Conservation (phyloP, 2,113 vertebrate genomes). For the Anguilla rostrata region DNA sequence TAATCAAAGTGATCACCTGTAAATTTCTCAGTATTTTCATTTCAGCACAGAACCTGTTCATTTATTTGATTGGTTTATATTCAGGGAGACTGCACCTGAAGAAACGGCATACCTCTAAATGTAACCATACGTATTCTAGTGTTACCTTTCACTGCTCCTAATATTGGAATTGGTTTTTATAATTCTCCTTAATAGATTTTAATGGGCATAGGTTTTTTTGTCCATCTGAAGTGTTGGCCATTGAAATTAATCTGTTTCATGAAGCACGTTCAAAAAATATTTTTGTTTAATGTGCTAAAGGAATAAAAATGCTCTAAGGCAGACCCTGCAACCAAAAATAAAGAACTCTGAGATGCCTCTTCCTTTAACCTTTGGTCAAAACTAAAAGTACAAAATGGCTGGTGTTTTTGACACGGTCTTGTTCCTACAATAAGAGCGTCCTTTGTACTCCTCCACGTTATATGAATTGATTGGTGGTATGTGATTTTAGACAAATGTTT, state of each 20-base stretch:
- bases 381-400: not conserved
- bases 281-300: not conserved
- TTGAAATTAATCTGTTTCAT: not conserved
- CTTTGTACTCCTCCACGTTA: not conserved
- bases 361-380: not conserved
- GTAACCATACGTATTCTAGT: constrained; percentile 1
- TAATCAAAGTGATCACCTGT: constrained; percentile 24
- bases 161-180: not conserved
- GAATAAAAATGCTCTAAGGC: not conserved
- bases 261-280: no score
- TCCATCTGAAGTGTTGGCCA: not conserved
- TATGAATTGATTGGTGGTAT: not conserved
- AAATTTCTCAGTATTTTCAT: constrained; percentile 45
- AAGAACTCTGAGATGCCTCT: not conserved
- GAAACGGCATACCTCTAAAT: constrained; percentile 35
- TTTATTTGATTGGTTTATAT: constrained; percentile 23
- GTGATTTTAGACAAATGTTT: not conserved
- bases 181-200: not conserved
- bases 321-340: not conserved
- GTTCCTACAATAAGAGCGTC: not conserved
- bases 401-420: no score
- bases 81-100: constrained; percentile 40
- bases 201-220: not conserved
- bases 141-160: not conserved
- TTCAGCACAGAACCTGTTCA: constrained; percentile 29